These are phyloP conservation scores for Eudemis profundana DNA, from an alignment of 2,888 invertebrate genomes.

Conservation along the genomic window DNA sequence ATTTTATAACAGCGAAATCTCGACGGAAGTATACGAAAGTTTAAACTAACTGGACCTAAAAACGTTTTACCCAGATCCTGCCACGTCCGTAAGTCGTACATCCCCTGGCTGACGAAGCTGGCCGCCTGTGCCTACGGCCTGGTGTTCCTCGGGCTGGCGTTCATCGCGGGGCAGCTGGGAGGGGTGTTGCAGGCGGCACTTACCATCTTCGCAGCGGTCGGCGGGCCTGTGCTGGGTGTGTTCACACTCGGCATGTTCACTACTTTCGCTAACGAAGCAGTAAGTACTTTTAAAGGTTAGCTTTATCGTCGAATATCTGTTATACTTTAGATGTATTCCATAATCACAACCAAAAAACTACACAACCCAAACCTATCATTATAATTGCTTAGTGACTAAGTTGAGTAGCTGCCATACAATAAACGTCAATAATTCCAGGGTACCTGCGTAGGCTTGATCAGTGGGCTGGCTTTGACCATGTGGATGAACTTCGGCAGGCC, in stretches of 20 bases:
- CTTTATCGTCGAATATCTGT: no score
- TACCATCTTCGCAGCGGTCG: conserved; percentile 94
- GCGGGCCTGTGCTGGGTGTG: conserved; percentile 93
- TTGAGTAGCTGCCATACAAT: background rate
- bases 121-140: conserved; percentile 91
- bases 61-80: conserved; percentile 64
- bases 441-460: conserved; percentile 87
- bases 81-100: conserved; percentile 61
- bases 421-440: conserved; percentile 81
- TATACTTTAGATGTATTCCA: no score
- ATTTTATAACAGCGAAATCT: no score
- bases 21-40: no score
- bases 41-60: no score
- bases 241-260: conserved; percentile 95
- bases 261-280: conserved; percentile 89
- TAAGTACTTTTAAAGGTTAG: conserved; percentile 58
- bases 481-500: conserved; percentile 95
- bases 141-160: conserved; percentile 92
- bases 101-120: conserved; percentile 86
- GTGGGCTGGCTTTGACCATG: conserved; percentile 88
- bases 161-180: conserved; percentile 92
- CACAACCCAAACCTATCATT: no score
- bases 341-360: no score
- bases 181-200: conserved; percentile 94
- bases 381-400: no score